phyloP scores from a whole-genome alignment of 2,797 vertebrate species.

The Pangasius djambal region DNA sequence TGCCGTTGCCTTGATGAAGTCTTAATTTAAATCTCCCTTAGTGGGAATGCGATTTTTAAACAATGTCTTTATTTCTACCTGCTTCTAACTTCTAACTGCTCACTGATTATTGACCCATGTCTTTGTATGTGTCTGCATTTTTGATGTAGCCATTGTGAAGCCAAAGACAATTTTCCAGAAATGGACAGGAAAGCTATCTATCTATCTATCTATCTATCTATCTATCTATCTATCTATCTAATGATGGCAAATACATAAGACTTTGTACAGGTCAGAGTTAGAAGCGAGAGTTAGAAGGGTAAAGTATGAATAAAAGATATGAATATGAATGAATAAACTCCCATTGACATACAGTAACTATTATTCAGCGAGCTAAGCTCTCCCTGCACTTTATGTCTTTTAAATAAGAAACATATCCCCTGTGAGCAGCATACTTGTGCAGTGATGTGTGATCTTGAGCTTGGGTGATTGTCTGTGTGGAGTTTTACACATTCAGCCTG shows the following conservation, averaged over 20 bases:
- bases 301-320: neutral
- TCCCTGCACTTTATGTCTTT: neutral
- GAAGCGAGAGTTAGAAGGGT: neutral
- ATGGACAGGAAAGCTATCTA: no score
- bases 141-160: neutral
- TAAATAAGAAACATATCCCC: neutral
- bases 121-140: no score
- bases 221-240: neutral
- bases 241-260: no score
- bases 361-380: neutral
- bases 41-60: neutral
- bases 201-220: neutral
- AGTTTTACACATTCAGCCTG: no score
- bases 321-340: slow-evolving; percentile 4
- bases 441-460: neutral
- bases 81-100: no score
- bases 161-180: no score
- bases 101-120: neutral
- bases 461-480: no score
- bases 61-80: neutral
- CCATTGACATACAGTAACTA: neutral
- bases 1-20: neutral
- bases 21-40: neutral
- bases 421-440: neutral
- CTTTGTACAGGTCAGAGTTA: no score